phyloP scores from a whole-genome alignment of 2,113 vertebrate genomes.

The Clarias macrocephalus region DNA sequence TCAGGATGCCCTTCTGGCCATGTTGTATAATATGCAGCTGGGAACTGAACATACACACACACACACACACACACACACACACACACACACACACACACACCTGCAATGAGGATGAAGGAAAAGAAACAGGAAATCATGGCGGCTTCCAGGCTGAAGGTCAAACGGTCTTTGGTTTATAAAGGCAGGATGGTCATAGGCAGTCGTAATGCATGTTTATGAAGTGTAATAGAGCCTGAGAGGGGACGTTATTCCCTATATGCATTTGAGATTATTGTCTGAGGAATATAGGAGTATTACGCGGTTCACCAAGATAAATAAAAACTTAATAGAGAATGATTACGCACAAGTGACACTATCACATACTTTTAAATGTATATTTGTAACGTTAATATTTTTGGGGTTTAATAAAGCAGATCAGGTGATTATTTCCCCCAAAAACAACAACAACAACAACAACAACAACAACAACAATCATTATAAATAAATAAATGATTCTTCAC shows the following conservation, averaged over 20 bases:
- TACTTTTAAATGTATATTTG: too few species aligned
- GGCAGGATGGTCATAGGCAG: background rate
- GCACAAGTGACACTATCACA: too few species aligned
- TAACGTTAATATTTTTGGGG: background rate
- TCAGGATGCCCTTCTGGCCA: background rate
- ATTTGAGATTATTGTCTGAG: too few species aligned
- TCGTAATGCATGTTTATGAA: background rate
- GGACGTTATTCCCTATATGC: too few species aligned
- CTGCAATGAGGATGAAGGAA: constrained; percentile 5
- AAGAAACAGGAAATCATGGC: background rate
- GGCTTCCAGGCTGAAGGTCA: constrained; percentile 20
- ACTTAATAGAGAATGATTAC: too few species aligned
- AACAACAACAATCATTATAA: too few species aligned
- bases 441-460: background rate
- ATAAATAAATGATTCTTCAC: background rate
- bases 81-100: constrained; percentile 27
- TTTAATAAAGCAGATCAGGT: too few species aligned
- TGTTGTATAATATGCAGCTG: constrained; percentile 5
- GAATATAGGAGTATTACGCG: too few species aligned
- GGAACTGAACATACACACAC: constrained; percentile 32
- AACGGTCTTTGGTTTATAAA: background rate
- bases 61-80: constrained; percentile 38
- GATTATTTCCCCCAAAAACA: background rate
- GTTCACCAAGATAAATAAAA: too few species aligned
- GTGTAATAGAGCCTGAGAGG: background rate